These are phyloP conservation scores for Cyclina sinensis DNA, from an alignment of 1,140 invertebrate species.

Conservation along the genomic window DNA sequence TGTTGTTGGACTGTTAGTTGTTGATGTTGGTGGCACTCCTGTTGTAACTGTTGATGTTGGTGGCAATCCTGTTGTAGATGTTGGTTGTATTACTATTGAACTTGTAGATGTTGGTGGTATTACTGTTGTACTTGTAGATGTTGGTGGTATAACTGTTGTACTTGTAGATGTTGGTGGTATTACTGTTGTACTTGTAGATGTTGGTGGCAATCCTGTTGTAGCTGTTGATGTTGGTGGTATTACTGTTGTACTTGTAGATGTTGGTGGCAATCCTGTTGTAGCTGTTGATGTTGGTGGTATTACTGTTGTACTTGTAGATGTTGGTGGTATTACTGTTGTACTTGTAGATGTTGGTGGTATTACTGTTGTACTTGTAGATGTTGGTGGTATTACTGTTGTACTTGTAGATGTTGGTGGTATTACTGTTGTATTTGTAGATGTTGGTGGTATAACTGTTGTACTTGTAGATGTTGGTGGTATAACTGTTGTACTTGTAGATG, in stretches of 20 bases:
- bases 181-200: neutral
- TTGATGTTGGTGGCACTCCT: neutral
- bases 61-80: neutral
- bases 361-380: neutral
- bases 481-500: neutral
- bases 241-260: neutral
- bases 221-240: neutral
- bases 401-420: neutral
- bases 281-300: neutral
- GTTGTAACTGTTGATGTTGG: neutral
- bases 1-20: neutral
- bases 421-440: neutral
- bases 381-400: neutral
- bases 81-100: neutral
- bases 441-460: neutral
- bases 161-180: neutral
- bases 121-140: neutral
- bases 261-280: too few relatives aligned
- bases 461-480: neutral
- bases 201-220: neutral
- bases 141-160: neutral
- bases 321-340: neutral
- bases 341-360: neutral
- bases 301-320: neutral
- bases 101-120: neutral